Evolutionary conservation across 2,888 invertebrate species (phyloP).

Genomic region (Anoncus sp.): DNA sequence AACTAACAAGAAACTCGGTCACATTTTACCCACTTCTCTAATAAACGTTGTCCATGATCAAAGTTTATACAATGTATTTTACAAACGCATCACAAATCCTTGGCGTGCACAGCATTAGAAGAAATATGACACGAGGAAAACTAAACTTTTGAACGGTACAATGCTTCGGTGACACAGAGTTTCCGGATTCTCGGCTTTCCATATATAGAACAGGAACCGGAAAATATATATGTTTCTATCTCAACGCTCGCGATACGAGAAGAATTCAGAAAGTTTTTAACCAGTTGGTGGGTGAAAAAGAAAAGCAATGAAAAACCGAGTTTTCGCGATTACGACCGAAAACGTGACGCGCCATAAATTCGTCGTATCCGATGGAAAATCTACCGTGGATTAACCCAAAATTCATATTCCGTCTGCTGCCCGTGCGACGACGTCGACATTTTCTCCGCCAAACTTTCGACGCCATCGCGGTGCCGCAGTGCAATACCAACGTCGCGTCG

Average conservation of each 20-base stretch:
- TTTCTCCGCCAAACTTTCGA: slow-evolving; percentile 12
- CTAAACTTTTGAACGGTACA: slow-evolving; percentile 14
- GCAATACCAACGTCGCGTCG: slow-evolving; percentile 21
- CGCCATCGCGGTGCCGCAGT: neutral
- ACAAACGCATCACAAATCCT: neutral
- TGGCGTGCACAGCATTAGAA: neutral
- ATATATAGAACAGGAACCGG: slow-evolving; percentile 51
- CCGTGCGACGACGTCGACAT: slow-evolving; percentile 22
- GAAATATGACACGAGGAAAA: slow-evolving; percentile 5
- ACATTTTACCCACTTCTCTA: neutral
- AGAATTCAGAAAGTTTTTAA: slow-evolving; percentile 33
- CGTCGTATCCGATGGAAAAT: slow-evolving; percentile 49
- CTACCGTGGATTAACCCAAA: slow-evolving; percentile 44
- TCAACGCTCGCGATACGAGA: slow-evolving; percentile 28
- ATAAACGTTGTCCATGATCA: slow-evolving; percentile 8
- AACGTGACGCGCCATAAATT: slow-evolving; percentile 64
- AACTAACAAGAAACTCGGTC: neutral
- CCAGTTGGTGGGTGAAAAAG: slow-evolving; percentile 18
- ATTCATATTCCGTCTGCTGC: slow-evolving; percentile 61
- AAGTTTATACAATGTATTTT: slow-evolving; percentile 9
- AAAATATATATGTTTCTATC: slow-evolving; percentile 48
- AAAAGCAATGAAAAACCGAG: slow-evolving; percentile 48
- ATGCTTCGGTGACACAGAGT: slow-evolving; percentile 19
- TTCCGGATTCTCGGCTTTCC: slow-evolving; percentile 39
- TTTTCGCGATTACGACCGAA: slow-evolving; percentile 31